Percentiles rank a stretch among this genome's conserved stretches.
phyloP scores from a whole-genome alignment of 2,113 vertebrate species.

The Bubo bubo region DNA sequence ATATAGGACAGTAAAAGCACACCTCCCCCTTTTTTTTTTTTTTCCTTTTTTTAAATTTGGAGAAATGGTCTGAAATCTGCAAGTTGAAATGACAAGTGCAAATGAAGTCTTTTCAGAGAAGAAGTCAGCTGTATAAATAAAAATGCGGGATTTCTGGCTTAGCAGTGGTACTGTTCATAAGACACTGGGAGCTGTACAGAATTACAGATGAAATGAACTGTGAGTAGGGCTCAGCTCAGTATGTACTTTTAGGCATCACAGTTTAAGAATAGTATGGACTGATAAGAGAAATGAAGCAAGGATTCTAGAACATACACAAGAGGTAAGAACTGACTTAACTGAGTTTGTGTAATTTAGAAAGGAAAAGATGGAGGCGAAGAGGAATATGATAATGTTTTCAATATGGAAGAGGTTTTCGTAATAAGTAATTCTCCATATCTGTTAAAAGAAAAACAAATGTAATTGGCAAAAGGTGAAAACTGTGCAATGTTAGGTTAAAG shows the following conservation, averaged over 20 bases:
- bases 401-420: not conserved
- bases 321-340: not conserved
- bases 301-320: not conserved
- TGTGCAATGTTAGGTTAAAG: not conserved
- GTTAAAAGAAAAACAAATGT: not conserved
- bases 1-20: not conserved
- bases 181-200: not conserved
- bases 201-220: not conserved
- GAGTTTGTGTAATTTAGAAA: not conserved
- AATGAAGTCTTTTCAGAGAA: not conserved
- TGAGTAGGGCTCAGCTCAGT: not conserved
- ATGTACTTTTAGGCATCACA: not conserved
- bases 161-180: not conserved
- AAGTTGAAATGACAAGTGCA: not conserved
- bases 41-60: not conserved
- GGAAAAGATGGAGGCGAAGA: not conserved
- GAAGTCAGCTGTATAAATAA: not conserved
- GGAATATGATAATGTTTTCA: not conserved
- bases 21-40: too few relatives aligned
- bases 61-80: not conserved
- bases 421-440: not conserved
- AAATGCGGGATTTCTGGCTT: not conserved
- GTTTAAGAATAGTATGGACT: not conserved
- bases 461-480: not conserved
- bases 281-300: not conserved